Conservation (phyloP, 2,888 invertebrate genomes). For the Schrankia costaestrigalis region DNA sequence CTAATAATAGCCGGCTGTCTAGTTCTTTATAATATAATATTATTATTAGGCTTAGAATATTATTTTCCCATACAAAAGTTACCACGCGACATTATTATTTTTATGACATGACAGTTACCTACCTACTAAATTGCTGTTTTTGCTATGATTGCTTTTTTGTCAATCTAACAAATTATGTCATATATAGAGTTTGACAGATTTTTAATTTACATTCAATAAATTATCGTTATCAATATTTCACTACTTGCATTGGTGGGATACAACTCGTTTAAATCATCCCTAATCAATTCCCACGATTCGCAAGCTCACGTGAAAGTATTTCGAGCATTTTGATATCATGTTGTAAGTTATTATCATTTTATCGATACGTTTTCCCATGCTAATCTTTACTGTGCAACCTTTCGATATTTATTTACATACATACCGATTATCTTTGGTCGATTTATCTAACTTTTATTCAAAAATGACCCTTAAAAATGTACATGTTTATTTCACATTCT, state of each 20-base stretch:
- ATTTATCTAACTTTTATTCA: too few relatives aligned
- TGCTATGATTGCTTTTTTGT: too few relatives aligned
- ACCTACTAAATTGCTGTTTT: too few relatives aligned
- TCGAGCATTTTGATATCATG: constrained; percentile 51
- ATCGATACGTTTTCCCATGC: constrained; percentile 62
- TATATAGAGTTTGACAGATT: constrained; percentile 20
- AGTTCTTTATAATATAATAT: too few relatives aligned
- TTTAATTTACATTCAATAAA: constrained; percentile 33
- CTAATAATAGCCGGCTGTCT: too few relatives aligned
- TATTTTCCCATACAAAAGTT: neutral
- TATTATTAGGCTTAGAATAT: too few relatives aligned
- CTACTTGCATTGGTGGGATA: constrained; percentile 38
- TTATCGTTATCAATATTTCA: constrained; percentile 34
- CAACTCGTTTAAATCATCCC: constrained; percentile 46
- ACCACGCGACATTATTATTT: neutral
- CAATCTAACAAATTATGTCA: neutral
- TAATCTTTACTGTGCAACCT: constrained; percentile 43
- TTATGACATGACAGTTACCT: too few relatives aligned
- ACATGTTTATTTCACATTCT: neutral
- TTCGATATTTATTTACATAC: constrained; percentile 48
- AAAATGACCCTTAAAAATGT: too few relatives aligned
- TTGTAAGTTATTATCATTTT: constrained; percentile 53
- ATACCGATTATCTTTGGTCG: constrained; percentile 36
- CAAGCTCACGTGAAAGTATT: constrained; percentile 57
- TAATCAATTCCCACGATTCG: constrained; percentile 61